Evolutionary conservation across 1,140 invertebrate species (phyloP), one percentile per base, ranked within the genome.

Genomic region (Drosophila repletoides): DNA sequence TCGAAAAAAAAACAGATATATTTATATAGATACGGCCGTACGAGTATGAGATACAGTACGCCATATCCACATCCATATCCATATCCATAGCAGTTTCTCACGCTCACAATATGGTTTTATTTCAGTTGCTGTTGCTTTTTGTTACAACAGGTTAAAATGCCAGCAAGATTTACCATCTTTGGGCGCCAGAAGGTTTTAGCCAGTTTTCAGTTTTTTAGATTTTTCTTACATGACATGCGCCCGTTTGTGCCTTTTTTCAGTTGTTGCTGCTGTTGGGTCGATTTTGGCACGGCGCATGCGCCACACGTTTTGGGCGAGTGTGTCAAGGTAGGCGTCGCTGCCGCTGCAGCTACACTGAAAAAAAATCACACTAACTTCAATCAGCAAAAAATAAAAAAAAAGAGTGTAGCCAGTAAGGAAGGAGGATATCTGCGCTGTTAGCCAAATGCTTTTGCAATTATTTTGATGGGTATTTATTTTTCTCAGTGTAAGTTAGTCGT

Each of bases 221-320:
- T 31, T 46, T 48, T 26, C 12, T 67, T 67, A 67, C 55, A 67
- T 67, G 64, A 66, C 76, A 69, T 53, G 68, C 68, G 63, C 53
- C 63, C 48, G 55, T 41, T 63, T 61, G 46, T 36, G 70, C 70
- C 70, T 72, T 72, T 69, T 64, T 29, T 3, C 34, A 14, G 28
- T 26, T 26, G 59, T 17, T 34, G 58, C 43, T 46, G 38, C 17
- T 49, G 61, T 31, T 67, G 31, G 63, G 43, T 66, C 21, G 45
- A 41, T 60, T 67, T 61, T 61, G 38, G 56, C 64, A 67, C 56
- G 38, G 60, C 77, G 68, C 73, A 76, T 76, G 79, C 70, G 79
- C 60, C 64, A 79, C 80, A 86, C 71, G 80, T 84, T 84, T 86
- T 53, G 72, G 79, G 79, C 74, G 79, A 84, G 79, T 84, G 66